Percentiles rank a stretch among this genome's conserved stretches.
Conservation (phyloP, 2,888 invertebrate species). For the Calameuta filiformis region DNA sequence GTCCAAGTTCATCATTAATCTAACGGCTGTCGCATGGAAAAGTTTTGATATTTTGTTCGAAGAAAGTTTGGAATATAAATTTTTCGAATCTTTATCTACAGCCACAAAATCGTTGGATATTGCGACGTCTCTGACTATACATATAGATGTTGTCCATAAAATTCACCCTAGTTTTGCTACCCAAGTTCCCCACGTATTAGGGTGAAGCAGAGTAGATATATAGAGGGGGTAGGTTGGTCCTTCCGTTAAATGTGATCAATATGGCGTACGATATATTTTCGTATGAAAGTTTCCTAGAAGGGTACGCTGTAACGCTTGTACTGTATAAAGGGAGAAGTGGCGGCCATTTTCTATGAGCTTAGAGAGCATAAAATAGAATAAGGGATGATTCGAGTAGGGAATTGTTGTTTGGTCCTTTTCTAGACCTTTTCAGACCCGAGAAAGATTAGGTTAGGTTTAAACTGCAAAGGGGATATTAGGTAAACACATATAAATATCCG, state of each 20-base stretch:
- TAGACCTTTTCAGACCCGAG: too few species aligned
- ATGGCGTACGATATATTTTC: conserved; percentile 12
- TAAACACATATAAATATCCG: background rate
- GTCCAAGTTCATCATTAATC: background rate
- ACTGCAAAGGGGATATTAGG: background rate
- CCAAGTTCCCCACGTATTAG: background rate
- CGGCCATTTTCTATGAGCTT: background rate
- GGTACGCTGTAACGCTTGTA: background rate
- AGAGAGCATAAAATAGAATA: background rate
- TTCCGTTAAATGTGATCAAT: conserved; percentile 35
- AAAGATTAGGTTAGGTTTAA: background rate
- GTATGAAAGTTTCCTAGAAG: background rate
- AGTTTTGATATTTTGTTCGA: too few species aligned
- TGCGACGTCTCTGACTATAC: background rate
- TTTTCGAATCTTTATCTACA: background rate
- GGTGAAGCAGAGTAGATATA: background rate
- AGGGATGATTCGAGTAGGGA: background rate
- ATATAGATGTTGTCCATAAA: background rate
- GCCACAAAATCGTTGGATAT: background rate
- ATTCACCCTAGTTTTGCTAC: background rate
- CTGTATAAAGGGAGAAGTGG: background rate
- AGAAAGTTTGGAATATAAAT: too few species aligned
- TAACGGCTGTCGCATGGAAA: too few species aligned
- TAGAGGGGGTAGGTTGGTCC: background rate
- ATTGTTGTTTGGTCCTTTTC: background rate